Evolutionary conservation across 2,113 vertebrate genomes (phyloP).

Genomic region (Anthoscopus minutus): DNA sequence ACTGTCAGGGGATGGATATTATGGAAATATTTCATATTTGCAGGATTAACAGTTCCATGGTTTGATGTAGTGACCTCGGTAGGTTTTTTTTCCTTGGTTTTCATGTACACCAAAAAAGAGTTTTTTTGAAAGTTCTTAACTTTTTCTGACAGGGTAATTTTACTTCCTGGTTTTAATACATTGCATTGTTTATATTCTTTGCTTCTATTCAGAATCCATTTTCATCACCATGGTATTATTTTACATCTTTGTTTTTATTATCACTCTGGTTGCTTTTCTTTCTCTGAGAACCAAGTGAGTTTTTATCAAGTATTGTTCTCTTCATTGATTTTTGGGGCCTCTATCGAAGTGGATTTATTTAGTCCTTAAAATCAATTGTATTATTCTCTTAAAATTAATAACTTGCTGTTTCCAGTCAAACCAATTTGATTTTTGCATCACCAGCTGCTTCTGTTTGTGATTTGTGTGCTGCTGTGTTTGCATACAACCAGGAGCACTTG

Average conservation of each 20-base stretch:
- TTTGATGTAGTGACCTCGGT: not conserved
- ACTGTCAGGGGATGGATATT: not conserved
- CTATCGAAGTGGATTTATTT: not conserved
- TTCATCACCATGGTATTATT: not conserved
- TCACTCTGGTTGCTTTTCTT: not conserved
- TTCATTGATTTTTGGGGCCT: not conserved
- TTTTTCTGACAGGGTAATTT: not conserved
- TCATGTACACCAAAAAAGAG: not conserved
- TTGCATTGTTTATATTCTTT: not conserved
- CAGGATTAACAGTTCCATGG: not conserved
- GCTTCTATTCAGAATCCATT: not conserved
- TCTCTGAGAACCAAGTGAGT: not conserved
- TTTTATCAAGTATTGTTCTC: not conserved
- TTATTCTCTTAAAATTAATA: not conserved
- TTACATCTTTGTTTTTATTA: not conserved
- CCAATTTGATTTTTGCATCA: not conserved
- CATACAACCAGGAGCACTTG: slow-evolving; percentile 18
- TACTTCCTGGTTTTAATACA: not conserved
- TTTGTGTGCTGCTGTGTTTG: not conserved
- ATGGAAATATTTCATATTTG: not conserved
- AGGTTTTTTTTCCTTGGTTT: not conserved
- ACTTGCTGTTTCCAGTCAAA: not conserved
- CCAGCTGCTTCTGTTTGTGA: not conserved
- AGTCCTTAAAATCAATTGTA: not conserved
- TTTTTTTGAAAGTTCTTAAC: not conserved